These are phyloP conservation scores for Acrossocheilus wenchowensis DNA, from an alignment of 2,797 vertebrate species.

Conservation along the genomic window DNA sequence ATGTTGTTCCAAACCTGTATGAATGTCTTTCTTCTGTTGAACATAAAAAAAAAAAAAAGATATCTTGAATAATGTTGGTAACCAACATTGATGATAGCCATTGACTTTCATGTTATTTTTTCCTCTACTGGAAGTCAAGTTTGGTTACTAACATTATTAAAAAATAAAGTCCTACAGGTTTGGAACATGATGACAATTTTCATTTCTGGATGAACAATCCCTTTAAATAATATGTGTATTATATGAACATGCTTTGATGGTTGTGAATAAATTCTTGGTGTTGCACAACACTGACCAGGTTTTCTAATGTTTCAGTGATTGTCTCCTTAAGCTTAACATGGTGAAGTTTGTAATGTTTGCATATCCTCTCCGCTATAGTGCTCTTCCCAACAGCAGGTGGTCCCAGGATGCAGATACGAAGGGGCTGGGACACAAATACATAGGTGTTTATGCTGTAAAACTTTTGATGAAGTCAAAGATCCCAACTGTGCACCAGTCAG, in stretches of 20 bases:
- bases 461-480: background rate
- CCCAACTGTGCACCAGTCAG: background rate
- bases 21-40: background rate
- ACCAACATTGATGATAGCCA: background rate
- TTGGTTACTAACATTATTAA: background rate
- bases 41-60: background rate
- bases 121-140: background rate
- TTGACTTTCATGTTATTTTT: background rate
- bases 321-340: conserved; percentile 81
- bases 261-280: background rate
- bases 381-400: conserved; percentile 91
- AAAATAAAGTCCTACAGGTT: background rate
- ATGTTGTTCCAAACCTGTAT: background rate
- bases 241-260: background rate
- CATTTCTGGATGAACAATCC: background rate
- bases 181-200: background rate
- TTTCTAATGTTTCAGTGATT: conserved; percentile 80
- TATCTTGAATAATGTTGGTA: background rate
- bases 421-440: conserved; percentile 75
- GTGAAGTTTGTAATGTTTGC: conserved; percentile 86
- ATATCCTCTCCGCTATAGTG: conserved; percentile 79
- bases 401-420: conserved; percentile 87
- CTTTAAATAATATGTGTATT: background rate
- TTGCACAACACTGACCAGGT: conserved; percentile 78
- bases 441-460: conserved; percentile 1